Percentiles rank a stretch among this genome's conserved stretches.
Conservation (phyloP, 2,113 vertebrate genomes). For the Australoheros scitulus region DNA sequence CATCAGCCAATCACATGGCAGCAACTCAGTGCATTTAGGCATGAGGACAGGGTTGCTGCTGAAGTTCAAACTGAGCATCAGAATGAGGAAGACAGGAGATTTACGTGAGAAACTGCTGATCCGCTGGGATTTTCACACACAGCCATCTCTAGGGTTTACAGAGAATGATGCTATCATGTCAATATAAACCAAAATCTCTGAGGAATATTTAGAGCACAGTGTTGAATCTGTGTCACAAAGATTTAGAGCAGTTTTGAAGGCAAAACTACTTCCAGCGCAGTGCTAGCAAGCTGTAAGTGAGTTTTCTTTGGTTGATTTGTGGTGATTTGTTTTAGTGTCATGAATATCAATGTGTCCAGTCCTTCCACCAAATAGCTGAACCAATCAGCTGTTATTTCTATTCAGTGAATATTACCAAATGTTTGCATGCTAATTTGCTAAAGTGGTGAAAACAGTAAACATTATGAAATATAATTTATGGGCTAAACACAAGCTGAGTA, state of each 20-base stretch:
- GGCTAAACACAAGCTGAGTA: conserved; percentile 37
- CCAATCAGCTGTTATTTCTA: neutral
- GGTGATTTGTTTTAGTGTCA: neutral
- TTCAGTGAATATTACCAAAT: neutral
- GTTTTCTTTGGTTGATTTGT: neutral
- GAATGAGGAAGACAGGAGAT: neutral
- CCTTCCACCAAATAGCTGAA: neutral
- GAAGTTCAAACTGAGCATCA: neutral
- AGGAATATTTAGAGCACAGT: too few species aligned
- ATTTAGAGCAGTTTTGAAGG: too few species aligned
- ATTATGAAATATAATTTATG: conserved; percentile 35
- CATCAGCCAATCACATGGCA: neutral
- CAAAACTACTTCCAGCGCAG: too few species aligned
- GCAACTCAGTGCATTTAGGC: neutral
- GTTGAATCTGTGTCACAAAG: too few species aligned
- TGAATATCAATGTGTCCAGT: neutral
- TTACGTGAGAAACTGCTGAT: neutral
- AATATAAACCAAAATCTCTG: too few species aligned
- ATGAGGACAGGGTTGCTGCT: neutral
- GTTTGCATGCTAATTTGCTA: neutral
- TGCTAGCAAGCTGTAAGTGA: neutral
- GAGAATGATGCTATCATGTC: neutral
- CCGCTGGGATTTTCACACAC: neutral
- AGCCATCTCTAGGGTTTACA: neutral
- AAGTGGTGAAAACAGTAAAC: neutral